Evolutionary conservation across 1,140 invertebrate species (phyloP), one percentile per base, ranked within the genome.

Genomic region (Microplitis demolitor): DNA sequence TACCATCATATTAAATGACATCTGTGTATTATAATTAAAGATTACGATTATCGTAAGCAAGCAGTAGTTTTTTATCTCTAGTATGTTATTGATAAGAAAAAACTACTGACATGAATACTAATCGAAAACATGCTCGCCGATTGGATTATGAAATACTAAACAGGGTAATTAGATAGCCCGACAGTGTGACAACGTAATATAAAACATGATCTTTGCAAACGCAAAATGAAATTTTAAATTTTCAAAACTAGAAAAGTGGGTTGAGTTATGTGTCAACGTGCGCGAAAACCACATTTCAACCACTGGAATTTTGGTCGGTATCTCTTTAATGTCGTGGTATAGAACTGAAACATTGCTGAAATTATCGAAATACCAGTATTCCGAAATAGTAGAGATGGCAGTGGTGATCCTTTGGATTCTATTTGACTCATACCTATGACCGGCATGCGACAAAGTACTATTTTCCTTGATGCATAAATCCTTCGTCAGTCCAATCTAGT

Each of bases 401-500:
- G 5, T 4, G 56, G 39, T 45, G 0, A 45, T 45, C 39, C 39
- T 45, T 45, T 1, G 39, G 16, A 16, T 60, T 50, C 39, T 61
- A 62, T 50, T 39, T 69, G 16, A n/a, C 34, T 58, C 11, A 33
- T 31, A 9, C 58, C 31, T 5, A 13, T 56, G 53, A n/a, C 24
- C 53, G 35, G 11, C 11, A 45, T 45, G 39, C 6, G 34, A 35
- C 9, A 31, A 31, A 69, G 13, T 45, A 61, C 67, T 61, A 33
- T 16, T 61, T 61, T 51, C 68, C 58, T 50, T 70, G 11, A 35
- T 24, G 39, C 68, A 74, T 74, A 74, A 71, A 74, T 75, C 66
- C 58, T 75, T 72, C 16, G 51, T 34, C 66, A 37, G 66, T 14
- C 61, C 50, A 37, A 31, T 31, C 75, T 51, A 66, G 67, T 78